Base-by-base conservation (phyloP, 2,797 vertebrate species). In the Tangara arthus region DNA sequence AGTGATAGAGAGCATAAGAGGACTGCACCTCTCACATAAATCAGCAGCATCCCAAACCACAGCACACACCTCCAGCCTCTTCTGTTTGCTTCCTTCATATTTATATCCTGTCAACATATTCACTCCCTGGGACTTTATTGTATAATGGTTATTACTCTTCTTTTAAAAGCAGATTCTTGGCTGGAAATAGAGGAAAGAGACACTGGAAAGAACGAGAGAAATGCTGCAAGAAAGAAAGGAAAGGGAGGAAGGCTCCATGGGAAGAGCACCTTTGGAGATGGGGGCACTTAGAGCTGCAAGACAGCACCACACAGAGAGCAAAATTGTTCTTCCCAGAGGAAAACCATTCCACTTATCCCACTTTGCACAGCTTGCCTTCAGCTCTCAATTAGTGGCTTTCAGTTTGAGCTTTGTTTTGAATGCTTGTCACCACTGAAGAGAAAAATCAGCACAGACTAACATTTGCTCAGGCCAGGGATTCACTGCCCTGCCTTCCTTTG, bases 371-470 rank as follows among this genome's bases (percentile, higher is more conserved):
- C 64, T 47, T 64, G 92, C 24, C 41, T 93, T 85, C 95, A 61
- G 49, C 60, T 55, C 84, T 92, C 90, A 93, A 82, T 91, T 80
- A 95, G 81, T n/a, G 32, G 53, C 82, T 94, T 87, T 89, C 84
- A 81, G 53, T 64, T 77, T 61, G 17, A 56, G 72, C 59, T 93
- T 95, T 89, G 57, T 50, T 96, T 92, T 89, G 72, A 90, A 82
- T 50, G 76, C 44, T 61, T 96, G 75, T 91, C 95, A 91, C 22
- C 49, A 44, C 0, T 55, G 75, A 91, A 57, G 68, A 85, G 75
- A 92, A 92, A 92, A 91, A 91, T 80, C 53, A 68, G 56, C 42
- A 22, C 55, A 65, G 75, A 18, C 28, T 32, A 37, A 80, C 69
- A 23, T 71, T 88, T 89, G 82, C 73, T 85, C 61, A 42, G 75